Evolutionary conservation across 2,113 vertebrate species (phyloP), one percentile per base, ranked within the genome.

Genomic region (Psophia crepitans): DNA sequence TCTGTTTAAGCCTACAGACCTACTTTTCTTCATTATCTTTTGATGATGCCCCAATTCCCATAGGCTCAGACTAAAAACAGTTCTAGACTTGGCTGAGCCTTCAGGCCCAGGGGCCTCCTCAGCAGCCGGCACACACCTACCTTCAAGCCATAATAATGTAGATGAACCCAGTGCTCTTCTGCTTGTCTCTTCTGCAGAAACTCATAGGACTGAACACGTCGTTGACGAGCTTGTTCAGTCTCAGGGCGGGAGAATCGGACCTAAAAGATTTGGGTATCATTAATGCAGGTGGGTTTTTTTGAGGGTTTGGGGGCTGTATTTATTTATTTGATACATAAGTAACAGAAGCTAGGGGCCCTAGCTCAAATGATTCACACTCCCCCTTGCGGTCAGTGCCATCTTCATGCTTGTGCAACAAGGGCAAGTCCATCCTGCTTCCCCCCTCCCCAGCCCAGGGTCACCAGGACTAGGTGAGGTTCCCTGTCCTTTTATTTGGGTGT

Each of bases 141-240:
- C 98, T 98, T 98, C 46, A 99, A 92, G 33, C 99, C 96, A 18
- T 99, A 98, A 97, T 99, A 99, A 91, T 99, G 99, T 6, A 99
- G 98, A 91, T 99, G 99, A 60, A 99, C 98, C 99, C 99, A 99
- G 19, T 99, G 99, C 69, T 99, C 99, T 69, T 99, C 99, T 0
- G 99, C 99, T 24, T 99, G 99, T 97, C 99, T 99, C 98, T 99
- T 99, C 97, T 99, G 99, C 90, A 99, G 97, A 96, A 99, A 99
- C 96, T 99, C 99, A 0, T 99, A 99, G 5, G 99, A 99, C 96
- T 99, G 99, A 78, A 99, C 98, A 2, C 99, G 99, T 11, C 99
- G 98, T 95, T 99, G 99, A 6, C 99, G 99, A 63, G 99, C 99
- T 96, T 99, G 99, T 75, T 99, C 99, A 0, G 99, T 99, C 96